Evolutionary conservation across 2,888 invertebrate genomes (phyloP).

Genomic region (Sceliomorpha sp.): DNA sequence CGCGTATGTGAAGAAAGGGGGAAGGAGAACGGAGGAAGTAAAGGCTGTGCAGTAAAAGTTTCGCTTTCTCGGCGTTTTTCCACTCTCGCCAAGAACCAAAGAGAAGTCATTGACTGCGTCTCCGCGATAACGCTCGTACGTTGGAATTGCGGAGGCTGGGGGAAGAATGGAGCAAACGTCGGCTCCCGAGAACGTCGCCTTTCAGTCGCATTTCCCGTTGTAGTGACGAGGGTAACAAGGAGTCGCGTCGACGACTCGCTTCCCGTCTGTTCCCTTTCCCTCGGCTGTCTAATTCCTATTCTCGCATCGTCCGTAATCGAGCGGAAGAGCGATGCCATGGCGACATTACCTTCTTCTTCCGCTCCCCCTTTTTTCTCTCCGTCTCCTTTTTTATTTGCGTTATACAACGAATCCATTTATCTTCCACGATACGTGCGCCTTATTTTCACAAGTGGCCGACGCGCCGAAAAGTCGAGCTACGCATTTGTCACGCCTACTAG

Average conservation of each 20-base stretch:
- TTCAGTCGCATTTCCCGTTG: slow-evolving; percentile 39
- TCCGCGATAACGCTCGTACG: slow-evolving; percentile 39
- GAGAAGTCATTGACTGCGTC: slow-evolving; percentile 45
- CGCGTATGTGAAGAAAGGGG: slow-evolving; percentile 2
- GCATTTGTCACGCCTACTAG: slow-evolving; percentile 38
- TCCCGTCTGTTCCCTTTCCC: neutral
- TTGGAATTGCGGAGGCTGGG: too few relatives aligned
- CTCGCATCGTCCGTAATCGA: slow-evolving; percentile 48
- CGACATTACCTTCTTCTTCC: slow-evolving; percentile 44
- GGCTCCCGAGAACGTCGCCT: slow-evolving; percentile 32
- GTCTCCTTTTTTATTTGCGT: slow-evolving; percentile 21
- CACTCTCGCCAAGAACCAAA: slow-evolving; percentile 30
- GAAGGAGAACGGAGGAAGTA: too few relatives aligned
- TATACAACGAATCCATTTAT: slow-evolving; percentile 29
- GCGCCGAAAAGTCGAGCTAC: slow-evolving; percentile 38
- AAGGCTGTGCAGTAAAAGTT: slow-evolving; percentile 30
- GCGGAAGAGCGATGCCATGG: slow-evolving; percentile 51
- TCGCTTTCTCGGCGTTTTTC: slow-evolving; percentile 43
- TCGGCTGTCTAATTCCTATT: slow-evolving; percentile 45
- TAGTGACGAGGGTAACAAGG: slow-evolving; percentile 45
- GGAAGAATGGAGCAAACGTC: slow-evolving; percentile 37
- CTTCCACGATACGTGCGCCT: slow-evolving; percentile 28
- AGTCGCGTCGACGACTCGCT: slow-evolving; percentile 27
- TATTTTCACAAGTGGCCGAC: slow-evolving; percentile 28
- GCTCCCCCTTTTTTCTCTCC: slow-evolving; percentile 31